Conservation (phyloP, 2,113 vertebrate genomes). For the Anas platyrhynchos region DNA sequence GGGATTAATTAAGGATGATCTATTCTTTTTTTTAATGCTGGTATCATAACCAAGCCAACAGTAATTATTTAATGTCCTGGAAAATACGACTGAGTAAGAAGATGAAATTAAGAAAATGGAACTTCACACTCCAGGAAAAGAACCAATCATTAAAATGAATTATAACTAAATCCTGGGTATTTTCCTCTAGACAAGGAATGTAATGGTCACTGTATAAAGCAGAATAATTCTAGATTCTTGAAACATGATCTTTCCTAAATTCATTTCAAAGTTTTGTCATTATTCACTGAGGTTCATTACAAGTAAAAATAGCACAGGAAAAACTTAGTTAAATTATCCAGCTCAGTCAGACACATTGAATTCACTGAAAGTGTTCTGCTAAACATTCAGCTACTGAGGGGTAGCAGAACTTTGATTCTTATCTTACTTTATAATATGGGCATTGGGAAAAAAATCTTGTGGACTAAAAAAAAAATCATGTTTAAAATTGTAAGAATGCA, state of each 20-base stretch:
- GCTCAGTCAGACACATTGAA: background rate
- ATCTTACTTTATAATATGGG: background rate
- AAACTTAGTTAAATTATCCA: background rate
- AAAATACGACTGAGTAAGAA: background rate
- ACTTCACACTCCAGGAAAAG: background rate
- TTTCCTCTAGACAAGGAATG: background rate
- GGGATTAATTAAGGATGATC: background rate
- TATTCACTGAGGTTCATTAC: background rate
- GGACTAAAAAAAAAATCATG: background rate
- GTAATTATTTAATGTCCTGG: background rate
- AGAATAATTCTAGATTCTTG: background rate
- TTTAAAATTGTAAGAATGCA: background rate
- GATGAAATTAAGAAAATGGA: conserved; percentile 15
- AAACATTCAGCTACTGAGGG: background rate
- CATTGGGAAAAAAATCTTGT: background rate
- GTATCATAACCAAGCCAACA: background rate
- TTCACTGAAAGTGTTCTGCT: background rate
- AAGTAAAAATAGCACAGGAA: background rate
- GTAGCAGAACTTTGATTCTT: background rate
- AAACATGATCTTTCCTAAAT: background rate
- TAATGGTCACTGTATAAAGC: background rate
- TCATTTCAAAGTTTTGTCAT: background rate
- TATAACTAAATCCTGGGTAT: background rate
- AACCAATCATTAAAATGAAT: background rate
- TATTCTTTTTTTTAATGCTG: background rate